phyloP scores from a whole-genome alignment of 2,113 vertebrate genomes.

The Rallus limicola region DNA sequence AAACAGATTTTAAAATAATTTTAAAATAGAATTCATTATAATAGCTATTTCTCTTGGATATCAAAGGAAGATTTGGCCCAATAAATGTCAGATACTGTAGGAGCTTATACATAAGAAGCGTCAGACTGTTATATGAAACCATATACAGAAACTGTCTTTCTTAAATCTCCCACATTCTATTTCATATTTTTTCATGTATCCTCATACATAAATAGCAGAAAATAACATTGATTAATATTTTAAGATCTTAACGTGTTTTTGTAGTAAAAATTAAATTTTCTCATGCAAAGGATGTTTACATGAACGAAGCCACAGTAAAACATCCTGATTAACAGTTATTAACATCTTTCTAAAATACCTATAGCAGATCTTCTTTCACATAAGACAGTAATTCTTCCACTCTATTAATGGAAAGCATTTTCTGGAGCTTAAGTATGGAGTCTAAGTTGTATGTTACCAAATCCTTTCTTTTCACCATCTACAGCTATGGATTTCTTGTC shows the following conservation, averaged over 20 bases:
- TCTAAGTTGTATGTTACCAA: background rate
- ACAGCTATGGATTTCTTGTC: background rate
- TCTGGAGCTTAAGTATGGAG: background rate
- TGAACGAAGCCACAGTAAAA: background rate
- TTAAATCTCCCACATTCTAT: background rate
- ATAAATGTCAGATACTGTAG: background rate
- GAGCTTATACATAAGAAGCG: background rate
- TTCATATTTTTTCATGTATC: background rate
- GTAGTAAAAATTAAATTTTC: background rate
- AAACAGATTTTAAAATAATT: conserved; percentile 14
- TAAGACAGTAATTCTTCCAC: background rate
- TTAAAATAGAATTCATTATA: background rate
- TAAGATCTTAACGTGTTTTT: background rate
- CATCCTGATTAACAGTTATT: background rate
- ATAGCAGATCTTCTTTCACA: background rate
- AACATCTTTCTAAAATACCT: background rate
- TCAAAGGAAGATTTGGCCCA: background rate
- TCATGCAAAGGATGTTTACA: background rate
- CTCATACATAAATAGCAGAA: background rate
- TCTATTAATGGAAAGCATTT: background rate
- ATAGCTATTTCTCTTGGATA: background rate
- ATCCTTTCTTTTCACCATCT: background rate
- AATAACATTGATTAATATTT: background rate
- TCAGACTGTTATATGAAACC: background rate
- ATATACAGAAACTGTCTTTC: background rate